A percentile compares a stretch with the other conserved stretches of the same genome.
Conservation (phyloP, 2,113 vertebrate species). For the Ciconia stormi region DNA sequence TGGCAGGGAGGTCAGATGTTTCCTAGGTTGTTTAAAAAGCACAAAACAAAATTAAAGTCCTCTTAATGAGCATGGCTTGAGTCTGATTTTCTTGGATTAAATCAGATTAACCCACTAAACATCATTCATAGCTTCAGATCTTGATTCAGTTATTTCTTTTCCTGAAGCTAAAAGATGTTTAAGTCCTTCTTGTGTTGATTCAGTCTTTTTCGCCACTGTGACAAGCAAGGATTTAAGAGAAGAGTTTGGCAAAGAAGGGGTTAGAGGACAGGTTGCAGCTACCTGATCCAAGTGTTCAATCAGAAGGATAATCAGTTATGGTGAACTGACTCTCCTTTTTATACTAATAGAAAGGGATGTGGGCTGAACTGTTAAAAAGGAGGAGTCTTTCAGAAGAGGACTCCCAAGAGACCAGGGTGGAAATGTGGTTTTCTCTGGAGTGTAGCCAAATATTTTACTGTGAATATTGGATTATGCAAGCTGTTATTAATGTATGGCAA, state of each 20-base stretch:
- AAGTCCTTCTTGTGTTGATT: neutral
- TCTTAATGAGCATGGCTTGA: neutral
- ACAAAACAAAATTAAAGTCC: conserved; percentile 1
- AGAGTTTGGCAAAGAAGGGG: neutral
- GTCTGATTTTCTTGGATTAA: conserved; percentile 42
- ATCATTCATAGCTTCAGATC: neutral
- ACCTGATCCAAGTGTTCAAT: neutral
- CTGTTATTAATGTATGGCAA: neutral
- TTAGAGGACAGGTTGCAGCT: neutral
- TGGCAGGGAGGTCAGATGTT: neutral
- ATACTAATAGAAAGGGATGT: neutral
- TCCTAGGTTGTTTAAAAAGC: conserved; percentile 30
- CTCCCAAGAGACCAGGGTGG: neutral
- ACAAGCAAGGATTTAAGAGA: neutral
- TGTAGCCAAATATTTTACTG: neutral
- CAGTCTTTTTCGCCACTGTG: neutral
- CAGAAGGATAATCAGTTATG: neutral
- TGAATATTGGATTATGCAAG: neutral
- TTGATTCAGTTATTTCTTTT: neutral
- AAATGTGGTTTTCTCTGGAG: neutral
- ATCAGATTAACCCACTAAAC: conserved; percentile 26
- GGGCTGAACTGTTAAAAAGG: neutral
- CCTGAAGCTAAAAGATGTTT: neutral
- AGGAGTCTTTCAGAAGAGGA: neutral
- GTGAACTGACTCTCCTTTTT: neutral